Conservation (phyloP, 37 sponge, comb jelly and placozoan species). For the Chondrosia reniformis region DNA sequence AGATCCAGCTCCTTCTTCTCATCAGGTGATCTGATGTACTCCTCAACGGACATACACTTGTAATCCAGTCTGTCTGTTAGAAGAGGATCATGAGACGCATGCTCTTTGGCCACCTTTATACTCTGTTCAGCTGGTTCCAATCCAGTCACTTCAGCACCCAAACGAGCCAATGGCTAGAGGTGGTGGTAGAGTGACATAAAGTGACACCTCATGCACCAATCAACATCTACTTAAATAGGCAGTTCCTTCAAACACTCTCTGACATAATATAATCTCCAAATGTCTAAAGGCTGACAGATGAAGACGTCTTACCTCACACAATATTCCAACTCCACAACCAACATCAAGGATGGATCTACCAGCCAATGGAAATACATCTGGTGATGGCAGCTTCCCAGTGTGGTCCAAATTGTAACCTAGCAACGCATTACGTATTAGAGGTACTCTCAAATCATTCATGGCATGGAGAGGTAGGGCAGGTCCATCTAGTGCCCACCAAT, state of each 20-base stretch:
- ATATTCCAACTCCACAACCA: constrained; percentile 63
- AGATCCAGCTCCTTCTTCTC: constrained; percentile 11
- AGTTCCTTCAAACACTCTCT: background rate
- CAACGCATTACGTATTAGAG: constrained; percentile 41
- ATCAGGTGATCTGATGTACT: background rate
- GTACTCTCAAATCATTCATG: constrained; percentile 61
- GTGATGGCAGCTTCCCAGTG: background rate
- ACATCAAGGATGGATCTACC: constrained; percentile 50
- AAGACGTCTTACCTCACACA: constrained; percentile 40
- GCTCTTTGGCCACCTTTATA: constrained; percentile 33
- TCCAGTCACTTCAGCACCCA: constrained; percentile 55
- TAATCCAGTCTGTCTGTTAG: constrained; percentile 25
- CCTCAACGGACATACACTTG: constrained; percentile 40
- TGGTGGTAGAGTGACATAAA: background rate
- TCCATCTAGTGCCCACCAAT: constrained; percentile 25
- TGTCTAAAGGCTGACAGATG: background rate
- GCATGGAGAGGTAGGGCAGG: constrained; percentile 28
- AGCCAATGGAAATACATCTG: constrained; percentile 24
- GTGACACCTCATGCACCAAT: background rate
- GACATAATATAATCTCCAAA: background rate
- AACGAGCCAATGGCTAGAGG: constrained; percentile 46
- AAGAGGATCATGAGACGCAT: constrained; percentile 9
- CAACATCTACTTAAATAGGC: background rate
- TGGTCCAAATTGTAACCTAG: constrained; percentile 15
- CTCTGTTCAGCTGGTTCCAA: constrained; percentile 38